Evolutionary conservation across 30 jellyfish, hydroid and myxozoan species (phyloP), one percentile per base, ranked within the genome.

Genomic region (Pelagia noctiluca): DNA sequence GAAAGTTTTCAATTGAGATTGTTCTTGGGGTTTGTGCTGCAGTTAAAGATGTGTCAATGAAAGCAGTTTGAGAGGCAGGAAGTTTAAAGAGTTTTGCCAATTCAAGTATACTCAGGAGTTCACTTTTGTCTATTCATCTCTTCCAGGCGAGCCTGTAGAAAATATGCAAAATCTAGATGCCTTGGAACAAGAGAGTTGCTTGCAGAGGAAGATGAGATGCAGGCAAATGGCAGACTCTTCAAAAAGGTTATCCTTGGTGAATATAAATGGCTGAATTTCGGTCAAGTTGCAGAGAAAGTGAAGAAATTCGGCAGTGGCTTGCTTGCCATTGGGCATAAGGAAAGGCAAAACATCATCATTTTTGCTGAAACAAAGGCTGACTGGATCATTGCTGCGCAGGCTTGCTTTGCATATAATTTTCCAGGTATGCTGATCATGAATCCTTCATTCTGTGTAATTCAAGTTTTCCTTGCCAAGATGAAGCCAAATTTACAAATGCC

Each of bases 351-450:
- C 74, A 75, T 93, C 5, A 42, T 93, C 28, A 86, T 93, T 21
- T 93, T 93, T 87, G 98, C 98, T 3, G 98, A 93, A 69, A 93
- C 98, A 12, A 93, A 93, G 60, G 97, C 98, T 36, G 98, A 93
- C 1, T 93, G 98, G 98, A 78, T 93, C 76, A 64, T 93, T 19
- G 65, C 92, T 2, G 97, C 98, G 0, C 98, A 93, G 71, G 96
- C 98, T n/a, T 87, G 97, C 66, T 93, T 93, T 78, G n/a, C 76
- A 38, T 77, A 81, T 49, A 86, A 82, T 38, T 93, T 86, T 46
- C 97, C 97, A 72, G 91, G 97, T 90, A 33, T 50, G 72, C 8
- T 16, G 0, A 11, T 26, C 21, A 4, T 49, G 4, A 12, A 47
- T 24, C 24, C 0, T 28, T 52, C 21, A 25, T 29, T 66, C 61